These are phyloP conservation scores for Eugnorisma glareosa DNA, from an alignment of 2,888 invertebrate species.

Conservation along the genomic window DNA sequence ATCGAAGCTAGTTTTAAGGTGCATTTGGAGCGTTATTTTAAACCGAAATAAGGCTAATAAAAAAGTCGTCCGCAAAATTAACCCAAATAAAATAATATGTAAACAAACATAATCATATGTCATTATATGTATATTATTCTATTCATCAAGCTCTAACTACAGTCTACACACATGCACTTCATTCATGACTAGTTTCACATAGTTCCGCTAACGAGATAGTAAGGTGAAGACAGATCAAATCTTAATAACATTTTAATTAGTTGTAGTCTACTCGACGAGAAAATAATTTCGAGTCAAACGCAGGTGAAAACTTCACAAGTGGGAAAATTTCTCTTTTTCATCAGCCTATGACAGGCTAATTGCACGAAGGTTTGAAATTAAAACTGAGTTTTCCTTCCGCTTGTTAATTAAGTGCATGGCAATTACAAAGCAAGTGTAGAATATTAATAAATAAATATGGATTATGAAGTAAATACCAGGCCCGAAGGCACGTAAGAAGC, in stretches of 20 bases:
- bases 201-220: conserved; percentile 30
- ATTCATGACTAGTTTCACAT: conserved; percentile 40
- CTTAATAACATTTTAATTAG: conserved; percentile 53
- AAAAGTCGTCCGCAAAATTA: neutral
- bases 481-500: too few species aligned
- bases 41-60: neutral
- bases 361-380: conserved; percentile 15
- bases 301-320: conserved; percentile 27
- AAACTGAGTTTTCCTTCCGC: conserved; percentile 14
- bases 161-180: conserved; percentile 5
- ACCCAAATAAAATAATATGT: neutral
- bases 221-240: conserved; percentile 42
- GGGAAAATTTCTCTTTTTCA: conserved; percentile 44
- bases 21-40: neutral
- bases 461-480: conserved; percentile 3
- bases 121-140: neutral
- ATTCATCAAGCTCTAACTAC: neutral
- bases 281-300: conserved; percentile 32
- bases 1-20: neutral
- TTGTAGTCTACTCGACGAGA: conserved; percentile 14
- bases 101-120: neutral
- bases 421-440: conserved; percentile 17
- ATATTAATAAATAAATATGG: conserved; percentile 24
- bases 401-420: neutral
- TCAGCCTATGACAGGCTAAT: conserved; percentile 6